Evolutionary conservation across 2,797 vertebrate species (phyloP), one percentile per base, ranked within the genome.

Genomic region (Eurystomus glaucurus): DNA sequence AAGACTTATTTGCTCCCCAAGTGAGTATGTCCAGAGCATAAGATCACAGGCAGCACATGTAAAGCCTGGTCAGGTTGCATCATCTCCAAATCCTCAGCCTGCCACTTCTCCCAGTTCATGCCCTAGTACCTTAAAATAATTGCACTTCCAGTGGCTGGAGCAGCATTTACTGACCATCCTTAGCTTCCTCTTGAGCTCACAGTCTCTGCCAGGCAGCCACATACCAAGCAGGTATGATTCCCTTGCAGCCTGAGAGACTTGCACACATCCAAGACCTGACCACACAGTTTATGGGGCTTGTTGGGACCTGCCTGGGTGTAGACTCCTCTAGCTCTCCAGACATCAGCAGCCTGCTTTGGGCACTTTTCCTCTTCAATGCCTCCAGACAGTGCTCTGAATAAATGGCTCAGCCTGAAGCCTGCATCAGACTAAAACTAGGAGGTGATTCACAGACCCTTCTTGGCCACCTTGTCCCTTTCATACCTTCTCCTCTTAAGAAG

Each of bases 41-140:
- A 96, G 88, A 88, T 81, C 83, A 79, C 3, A 5, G 54, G 18
- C 74, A 82, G 35, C 25, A 43, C n/a, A 37, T 35, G 46, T 31
- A 84, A 52, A 95, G 35, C 62, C 43, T 66, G 66, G 80, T 85
- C 92, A 82, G 62, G n/a, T 18, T 91, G 58, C 91, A 93, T 77
- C 48, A 78, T 22, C 58, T 87, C 70, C 86, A 74, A 48, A 94
- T 29, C 61, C 52, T 84, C 76, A 62, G 61, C 48, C 83, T 94
- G 77, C 23, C 85, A 62, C 39, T 96, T 94, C 61, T 86, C 65
- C 41, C 65, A 46, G 1, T 87, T 89, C 84, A 48, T 65, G 70
- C 62, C 46, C 58, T 72, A 71, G 31, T 39, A 86, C 45, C 50
- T 96, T 78, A 90, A 94, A 95, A 83, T 95, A 91, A 94, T 52